Conservation (phyloP, 2,888 invertebrate species). For the Phalera bucephala region DNA sequence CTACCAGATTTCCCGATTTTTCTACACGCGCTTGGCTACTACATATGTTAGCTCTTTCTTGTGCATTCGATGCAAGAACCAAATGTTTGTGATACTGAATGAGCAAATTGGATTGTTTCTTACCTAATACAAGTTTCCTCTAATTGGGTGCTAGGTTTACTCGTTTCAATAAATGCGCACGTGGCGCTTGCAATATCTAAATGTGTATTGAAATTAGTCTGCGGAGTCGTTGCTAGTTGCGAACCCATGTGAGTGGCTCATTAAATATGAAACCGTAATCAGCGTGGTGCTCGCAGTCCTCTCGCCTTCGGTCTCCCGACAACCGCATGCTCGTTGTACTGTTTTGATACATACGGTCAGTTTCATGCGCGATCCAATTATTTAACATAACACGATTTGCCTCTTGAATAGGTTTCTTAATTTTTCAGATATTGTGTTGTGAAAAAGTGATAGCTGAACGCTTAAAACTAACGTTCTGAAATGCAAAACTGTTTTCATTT, state of each 20-base stretch:
- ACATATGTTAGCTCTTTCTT: not conserved
- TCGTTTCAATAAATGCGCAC: conserved; percentile 12
- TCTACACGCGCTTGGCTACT: conserved; percentile 44
- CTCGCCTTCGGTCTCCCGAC: conserved; percentile 47
- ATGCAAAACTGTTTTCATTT: conserved; percentile 14
- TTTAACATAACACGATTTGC: not conserved
- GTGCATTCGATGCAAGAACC: not conserved
- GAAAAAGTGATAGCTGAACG: conserved; percentile 2
- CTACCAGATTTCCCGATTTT: conserved; percentile 68
- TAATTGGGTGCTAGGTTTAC: conserved; percentile 13
- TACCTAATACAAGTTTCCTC: not conserved
- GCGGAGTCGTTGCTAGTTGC: conserved; percentile 52
- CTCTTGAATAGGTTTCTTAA: not conserved
- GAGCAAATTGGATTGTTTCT: not conserved
- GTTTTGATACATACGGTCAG: conserved; percentile 40
- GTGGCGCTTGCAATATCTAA: conserved; percentile 53
- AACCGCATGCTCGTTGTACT: conserved; percentile 42
- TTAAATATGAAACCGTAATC: conserved; percentile 80
- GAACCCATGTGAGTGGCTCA: conserved; percentile 69
- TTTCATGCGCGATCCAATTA: conserved; percentile 10
- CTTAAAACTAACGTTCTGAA: conserved; percentile 17
- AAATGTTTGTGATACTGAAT: conserved; percentile 1
- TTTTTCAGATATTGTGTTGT: not conserved
- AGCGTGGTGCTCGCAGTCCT: conserved; percentile 67
- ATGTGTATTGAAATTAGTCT: conserved; percentile 74